Base-by-base conservation (phyloP, 1,140 invertebrate genomes). In the Drosophila willistoni region DNA sequence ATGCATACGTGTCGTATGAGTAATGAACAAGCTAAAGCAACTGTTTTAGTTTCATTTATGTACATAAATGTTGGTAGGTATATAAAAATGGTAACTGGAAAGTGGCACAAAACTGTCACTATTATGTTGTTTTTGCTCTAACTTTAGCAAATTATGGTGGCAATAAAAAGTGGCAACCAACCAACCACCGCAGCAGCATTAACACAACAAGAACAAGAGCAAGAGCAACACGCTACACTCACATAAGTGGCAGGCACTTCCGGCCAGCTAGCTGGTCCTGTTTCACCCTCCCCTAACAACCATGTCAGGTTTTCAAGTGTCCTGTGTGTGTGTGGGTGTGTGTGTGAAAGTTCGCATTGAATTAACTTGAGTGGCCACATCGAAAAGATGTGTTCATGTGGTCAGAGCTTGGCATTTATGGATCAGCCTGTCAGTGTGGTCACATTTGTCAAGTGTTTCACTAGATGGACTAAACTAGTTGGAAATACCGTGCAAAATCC, bases 61-160 rank as follows among this genome's bases (percentile, higher is more conserved):
- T 7, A 7, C n/a, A 25, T 34, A 9, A 4, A 34, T 17, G 5
- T 56, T 34, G 33, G 33, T 36, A 59, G 2, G 56, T 59, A 59
- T 14, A 59, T 59, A 59, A 59, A 39, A 59, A 72, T 63, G 34
- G 19, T 61, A 34, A 29, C 54, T 61, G 29, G 39, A 51, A 51
- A 51, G 44, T 51, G 17, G 44, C 12, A 51, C 44, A 51, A 22
- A 51, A 51, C 73, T 81, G 79, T 77, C 79, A 81, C 63, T 57
- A 59, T 29, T 64, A 67, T 64, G 64, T 65, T 71, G 71, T 47
- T 76, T 54, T 69, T 60, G 65, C 60, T 36, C 62, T 69, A 82
- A 82, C 80, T 83, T 73, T 56, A 69, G 82, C 80, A 83, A 83
- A 83, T 79, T 83, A 83, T 83, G 80, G 72, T 72, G 59, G 68